A percentile compares a stretch with the other conserved stretches of the same genome.
phyloP scores from a whole-genome alignment of 2,888 invertebrate genomes.

The Catotricha subobsoleta region DNA sequence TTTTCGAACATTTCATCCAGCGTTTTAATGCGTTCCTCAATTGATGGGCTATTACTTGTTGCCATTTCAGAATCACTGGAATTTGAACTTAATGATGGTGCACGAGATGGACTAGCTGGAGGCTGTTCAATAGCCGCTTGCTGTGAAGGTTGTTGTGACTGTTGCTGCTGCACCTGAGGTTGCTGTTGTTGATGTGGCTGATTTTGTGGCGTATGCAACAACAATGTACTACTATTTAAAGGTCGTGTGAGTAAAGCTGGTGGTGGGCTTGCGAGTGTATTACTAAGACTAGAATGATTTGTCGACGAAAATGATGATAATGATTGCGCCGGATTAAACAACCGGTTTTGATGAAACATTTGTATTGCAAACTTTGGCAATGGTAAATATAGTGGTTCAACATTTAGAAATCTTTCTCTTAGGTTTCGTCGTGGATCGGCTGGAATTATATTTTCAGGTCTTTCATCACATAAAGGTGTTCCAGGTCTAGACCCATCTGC shows the following conservation, averaged over 20 bases:
- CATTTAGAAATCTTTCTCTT: slow-evolving; percentile 36
- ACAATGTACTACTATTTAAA: slow-evolving; percentile 5
- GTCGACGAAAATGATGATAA: slow-evolving; percentile 2
- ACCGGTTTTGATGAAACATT: slow-evolving; percentile 32
- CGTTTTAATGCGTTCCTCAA: slow-evolving; percentile 82
- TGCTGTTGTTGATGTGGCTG: slow-evolving; percentile 1
- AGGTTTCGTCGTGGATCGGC: slow-evolving; percentile 57
- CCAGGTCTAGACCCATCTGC: slow-evolving; percentile 62
- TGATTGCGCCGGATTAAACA: slow-evolving; percentile 10
- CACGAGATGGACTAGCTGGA: slow-evolving; percentile 44
- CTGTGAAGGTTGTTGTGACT: slow-evolving; percentile 1
- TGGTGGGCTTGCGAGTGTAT: slow-evolving; percentile 19
- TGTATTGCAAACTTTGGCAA: slow-evolving; percentile 74
- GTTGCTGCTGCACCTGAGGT: not conserved
- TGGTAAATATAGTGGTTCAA: slow-evolving; percentile 62
- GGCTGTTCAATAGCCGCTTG: slow-evolving; percentile 30
- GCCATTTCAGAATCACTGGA: slow-evolving; percentile 49
- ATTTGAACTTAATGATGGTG: slow-evolving; percentile 58
- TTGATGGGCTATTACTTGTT: slow-evolving; percentile 50
- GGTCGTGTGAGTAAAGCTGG: slow-evolving; percentile 11
- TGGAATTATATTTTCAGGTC: slow-evolving; percentile 52
- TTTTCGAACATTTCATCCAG: slow-evolving; percentile 86
- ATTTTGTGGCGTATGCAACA: not conserved
- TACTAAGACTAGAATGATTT: slow-evolving; percentile 13
- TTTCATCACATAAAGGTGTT: slow-evolving; percentile 67